Evolutionary conservation across 2,113 vertebrate genomes (phyloP).

Genomic region (Coryphaenoides rupestris): DNA sequence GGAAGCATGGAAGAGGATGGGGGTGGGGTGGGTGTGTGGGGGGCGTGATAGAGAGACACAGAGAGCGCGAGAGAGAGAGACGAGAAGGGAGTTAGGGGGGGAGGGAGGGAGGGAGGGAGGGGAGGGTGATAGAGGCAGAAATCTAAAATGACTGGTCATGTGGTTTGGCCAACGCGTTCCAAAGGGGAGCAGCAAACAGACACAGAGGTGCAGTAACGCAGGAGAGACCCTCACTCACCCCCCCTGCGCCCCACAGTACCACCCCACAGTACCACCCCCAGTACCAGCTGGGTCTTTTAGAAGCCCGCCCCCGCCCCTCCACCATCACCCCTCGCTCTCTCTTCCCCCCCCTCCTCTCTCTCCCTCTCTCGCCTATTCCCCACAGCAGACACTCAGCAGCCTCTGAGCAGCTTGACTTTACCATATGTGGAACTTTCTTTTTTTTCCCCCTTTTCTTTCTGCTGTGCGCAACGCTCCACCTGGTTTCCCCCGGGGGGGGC

Average conservation of each 20-base stretch:
- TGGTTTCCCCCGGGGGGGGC: slow-evolving; percentile 88
- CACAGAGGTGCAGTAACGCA: slow-evolving; percentile 99
- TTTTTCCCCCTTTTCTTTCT: too few relatives aligned
- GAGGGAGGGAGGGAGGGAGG: background rate
- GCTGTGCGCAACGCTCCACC: slow-evolving; percentile 81
- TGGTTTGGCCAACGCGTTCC: slow-evolving; percentile 97
- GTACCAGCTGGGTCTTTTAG: slow-evolving; percentile 99
- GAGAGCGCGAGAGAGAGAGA: slow-evolving; percentile 61
- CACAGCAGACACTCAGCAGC: slow-evolving; percentile 97
- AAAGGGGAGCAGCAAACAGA: slow-evolving; percentile 94
- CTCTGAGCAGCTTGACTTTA: slow-evolving; percentile 99
- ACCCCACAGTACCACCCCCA: slow-evolving; percentile 82
- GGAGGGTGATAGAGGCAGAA: slow-evolving; percentile 67
- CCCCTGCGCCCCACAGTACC: too few relatives aligned
- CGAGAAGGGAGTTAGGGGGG: background rate
- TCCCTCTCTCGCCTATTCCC: slow-evolving; percentile 76
- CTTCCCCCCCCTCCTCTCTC: too few relatives aligned
- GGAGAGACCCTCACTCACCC: slow-evolving; percentile 89
- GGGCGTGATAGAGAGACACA: slow-evolving; percentile 72
- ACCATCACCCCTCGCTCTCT: too few relatives aligned
- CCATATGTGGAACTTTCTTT: slow-evolving; percentile 99
- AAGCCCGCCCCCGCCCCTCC: slow-evolving; percentile 59
- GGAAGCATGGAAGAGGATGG: slow-evolving; percentile 84
- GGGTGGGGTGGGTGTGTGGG: slow-evolving; percentile 35
- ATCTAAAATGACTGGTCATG: slow-evolving; percentile 99